Percentiles rank a stretch among this genome's conserved stretches.
Conservation (phyloP, 2,797 vertebrate genomes). For the Hapalemur alaotrensis region DNA sequence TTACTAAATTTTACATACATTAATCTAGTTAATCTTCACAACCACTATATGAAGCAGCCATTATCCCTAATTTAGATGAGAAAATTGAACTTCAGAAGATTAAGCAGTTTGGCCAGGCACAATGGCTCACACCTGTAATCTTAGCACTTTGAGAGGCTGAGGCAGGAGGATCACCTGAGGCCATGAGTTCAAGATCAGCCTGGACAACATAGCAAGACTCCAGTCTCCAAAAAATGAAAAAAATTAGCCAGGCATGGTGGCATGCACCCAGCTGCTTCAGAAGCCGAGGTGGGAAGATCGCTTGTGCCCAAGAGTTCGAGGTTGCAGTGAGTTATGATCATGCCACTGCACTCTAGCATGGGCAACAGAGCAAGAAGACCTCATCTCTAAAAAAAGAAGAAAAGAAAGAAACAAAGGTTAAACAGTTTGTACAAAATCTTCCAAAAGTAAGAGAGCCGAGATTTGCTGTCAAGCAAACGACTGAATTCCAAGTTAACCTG, state of each 20-base stretch:
- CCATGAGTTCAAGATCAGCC: background rate
- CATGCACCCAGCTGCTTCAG: background rate
- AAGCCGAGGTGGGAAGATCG: background rate
- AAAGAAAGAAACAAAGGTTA: background rate
- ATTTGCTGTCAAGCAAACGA: background rate
- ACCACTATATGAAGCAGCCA: background rate
- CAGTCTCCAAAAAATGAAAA: background rate
- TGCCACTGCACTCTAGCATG: background rate
- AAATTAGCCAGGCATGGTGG: background rate
- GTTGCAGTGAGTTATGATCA: background rate
- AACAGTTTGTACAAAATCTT: background rate
- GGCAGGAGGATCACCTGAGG: background rate
- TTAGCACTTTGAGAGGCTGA: background rate
- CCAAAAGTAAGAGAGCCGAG: background rate
- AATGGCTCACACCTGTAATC: background rate
- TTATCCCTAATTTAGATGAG: background rate
- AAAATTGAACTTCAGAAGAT: background rate
- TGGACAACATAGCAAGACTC: background rate
- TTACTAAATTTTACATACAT: background rate
- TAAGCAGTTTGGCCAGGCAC: background rate
- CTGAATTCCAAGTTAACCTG: too few relatives aligned
- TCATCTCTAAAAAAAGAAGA: background rate
- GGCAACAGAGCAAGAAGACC: background rate
- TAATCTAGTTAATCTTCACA: background rate
- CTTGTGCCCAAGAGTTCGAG: background rate